Evolutionary conservation across 2,113 vertebrate species (phyloP).

Genomic region (Promerops cafer): DNA sequence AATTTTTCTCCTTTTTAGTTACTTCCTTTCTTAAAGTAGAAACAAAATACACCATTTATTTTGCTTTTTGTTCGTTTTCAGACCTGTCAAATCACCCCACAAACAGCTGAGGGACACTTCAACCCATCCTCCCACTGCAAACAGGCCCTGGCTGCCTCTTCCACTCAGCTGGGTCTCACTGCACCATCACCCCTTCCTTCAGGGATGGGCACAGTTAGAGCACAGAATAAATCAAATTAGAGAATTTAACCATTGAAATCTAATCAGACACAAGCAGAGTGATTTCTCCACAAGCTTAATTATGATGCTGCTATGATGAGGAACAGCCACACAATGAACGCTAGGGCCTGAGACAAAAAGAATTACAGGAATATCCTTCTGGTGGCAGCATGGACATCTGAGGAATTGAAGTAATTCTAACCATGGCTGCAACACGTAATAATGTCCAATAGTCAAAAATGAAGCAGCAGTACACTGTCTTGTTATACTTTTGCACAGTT

Average conservation of each 20-base stretch:
- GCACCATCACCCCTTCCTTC: neutral
- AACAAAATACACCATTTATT: neutral
- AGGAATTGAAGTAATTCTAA: neutral
- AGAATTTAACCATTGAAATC: neutral
- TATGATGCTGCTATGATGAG: neutral
- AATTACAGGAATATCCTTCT: accelerated
- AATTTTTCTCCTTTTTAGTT: neutral
- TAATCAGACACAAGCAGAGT: neutral
- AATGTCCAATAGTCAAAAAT: neutral
- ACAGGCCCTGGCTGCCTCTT: neutral
- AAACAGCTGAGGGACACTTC: neutral
- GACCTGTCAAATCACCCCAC: neutral
- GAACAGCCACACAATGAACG: neutral
- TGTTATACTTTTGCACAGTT: neutral
- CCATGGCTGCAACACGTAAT: neutral
- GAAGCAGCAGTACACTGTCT: neutral
- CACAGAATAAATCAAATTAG: neutral
- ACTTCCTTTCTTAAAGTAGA: neutral
- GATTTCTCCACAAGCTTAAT: neutral
- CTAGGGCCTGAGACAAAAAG: neutral
- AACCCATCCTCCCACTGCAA: neutral
- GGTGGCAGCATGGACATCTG: neutral
- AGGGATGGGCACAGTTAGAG: neutral
- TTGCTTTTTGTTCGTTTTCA: neutral
- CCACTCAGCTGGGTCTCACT: neutral